These are phyloP conservation scores for Atrina japonica DNA, from an alignment of 2,888 invertebrate genomes.

Conservation along the genomic window DNA sequence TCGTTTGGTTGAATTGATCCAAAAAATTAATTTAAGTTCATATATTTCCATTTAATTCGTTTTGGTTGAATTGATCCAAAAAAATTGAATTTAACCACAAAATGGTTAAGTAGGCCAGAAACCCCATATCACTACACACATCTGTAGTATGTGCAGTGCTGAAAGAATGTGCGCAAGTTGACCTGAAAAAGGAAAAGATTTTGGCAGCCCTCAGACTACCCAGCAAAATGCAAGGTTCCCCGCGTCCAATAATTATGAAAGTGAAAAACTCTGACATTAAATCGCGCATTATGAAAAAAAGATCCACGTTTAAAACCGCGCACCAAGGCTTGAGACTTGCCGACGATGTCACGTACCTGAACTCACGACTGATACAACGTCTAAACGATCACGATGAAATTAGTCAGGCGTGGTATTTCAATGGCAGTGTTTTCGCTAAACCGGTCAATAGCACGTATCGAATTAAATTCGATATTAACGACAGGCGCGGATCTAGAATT, in stretches of 20 bases:
- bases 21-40: too few relatives aligned
- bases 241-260: not conserved
- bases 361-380: slow-evolving; percentile 6
- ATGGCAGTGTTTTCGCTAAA: not conserved
- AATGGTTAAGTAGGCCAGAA: too few relatives aligned
- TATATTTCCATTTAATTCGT: too few relatives aligned
- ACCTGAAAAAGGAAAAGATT: not conserved
- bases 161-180: slow-evolving; percentile 4
- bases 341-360: slow-evolving; percentile 1
- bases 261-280: slow-evolving; percentile 7
- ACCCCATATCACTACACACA: too few relatives aligned
- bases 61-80: too few relatives aligned
- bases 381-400: not conserved
- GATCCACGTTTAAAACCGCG: not conserved
- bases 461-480: not conserved
- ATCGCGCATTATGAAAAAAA: slow-evolving; percentile 1
- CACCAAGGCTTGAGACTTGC: slow-evolving; percentile 2
- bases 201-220: slow-evolving; percentile 8
- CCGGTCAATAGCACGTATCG: not conserved
- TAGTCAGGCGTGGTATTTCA: slow-evolving; percentile 1
- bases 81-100: too few relatives aligned
- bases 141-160: not conserved
- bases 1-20: too few relatives aligned
- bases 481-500: too few relatives aligned
- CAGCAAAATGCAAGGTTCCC: slow-evolving; percentile 4